Percentiles rank a stretch among this genome's conserved stretches.
Evolutionary conservation across 2,113 vertebrate genomes (phyloP).

Genomic region (Physeter macrocephalus): DNA sequence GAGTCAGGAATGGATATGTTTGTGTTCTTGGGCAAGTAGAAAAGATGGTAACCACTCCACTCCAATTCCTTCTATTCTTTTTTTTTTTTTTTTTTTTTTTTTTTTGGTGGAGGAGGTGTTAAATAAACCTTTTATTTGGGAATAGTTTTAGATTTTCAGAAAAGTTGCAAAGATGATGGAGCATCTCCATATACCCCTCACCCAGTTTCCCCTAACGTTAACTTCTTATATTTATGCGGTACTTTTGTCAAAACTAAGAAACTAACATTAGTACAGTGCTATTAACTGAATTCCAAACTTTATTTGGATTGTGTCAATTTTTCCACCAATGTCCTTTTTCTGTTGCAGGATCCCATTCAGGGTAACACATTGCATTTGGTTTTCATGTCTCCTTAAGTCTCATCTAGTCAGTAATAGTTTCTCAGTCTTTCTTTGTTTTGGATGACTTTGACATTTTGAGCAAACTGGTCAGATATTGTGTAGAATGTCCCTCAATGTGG

Average conservation of each 20-base stretch:
- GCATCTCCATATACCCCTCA: not conserved
- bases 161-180: not conserved
- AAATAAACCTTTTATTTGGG: not conserved
- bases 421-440: not conserved
- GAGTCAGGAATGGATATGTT: not conserved
- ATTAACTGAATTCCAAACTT: not conserved
- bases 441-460: not conserved
- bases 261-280: not conserved
- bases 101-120: not conserved
- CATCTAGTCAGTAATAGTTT: not conserved
- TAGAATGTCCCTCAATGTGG: not conserved
- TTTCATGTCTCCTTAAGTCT: not conserved
- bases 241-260: not conserved
- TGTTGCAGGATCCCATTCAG: not conserved
- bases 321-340: not conserved
- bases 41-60: not conserved
- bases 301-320: not conserved
- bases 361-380: too few species aligned
- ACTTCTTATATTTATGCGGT: not conserved
- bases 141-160: not conserved
- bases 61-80: not conserved
- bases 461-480: not conserved
- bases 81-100: too few species aligned
- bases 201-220: not conserved
- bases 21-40: not conserved